Evolutionary conservation across 1,140 invertebrate species (phyloP).

Genomic region (Drosophila gunungcola): DNA sequence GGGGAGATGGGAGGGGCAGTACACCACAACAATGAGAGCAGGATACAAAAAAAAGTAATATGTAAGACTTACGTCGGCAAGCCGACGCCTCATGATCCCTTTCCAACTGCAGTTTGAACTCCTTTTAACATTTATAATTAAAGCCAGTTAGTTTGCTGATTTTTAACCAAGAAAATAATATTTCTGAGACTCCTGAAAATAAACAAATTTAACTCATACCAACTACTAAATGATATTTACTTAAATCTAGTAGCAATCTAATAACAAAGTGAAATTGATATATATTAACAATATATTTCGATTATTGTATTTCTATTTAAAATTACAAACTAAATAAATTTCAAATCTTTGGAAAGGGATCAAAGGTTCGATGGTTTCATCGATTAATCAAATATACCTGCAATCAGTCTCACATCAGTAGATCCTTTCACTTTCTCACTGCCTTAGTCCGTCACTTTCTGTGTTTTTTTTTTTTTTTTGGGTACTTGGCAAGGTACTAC

Average conservation of each 20-base stretch:
- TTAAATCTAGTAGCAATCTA: too few relatives aligned
- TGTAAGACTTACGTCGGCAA: constrained; percentile 12
- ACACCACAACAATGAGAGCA: constrained; percentile 33
- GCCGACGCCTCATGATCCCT: constrained; percentile 9
- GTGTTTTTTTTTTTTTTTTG: background rate
- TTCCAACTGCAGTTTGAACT: background rate
- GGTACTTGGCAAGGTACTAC: constrained; percentile 1
- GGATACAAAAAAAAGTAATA: constrained; percentile 6
- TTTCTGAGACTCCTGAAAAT: too few relatives aligned
- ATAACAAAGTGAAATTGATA: too few relatives aligned
- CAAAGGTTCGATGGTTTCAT: background rate
- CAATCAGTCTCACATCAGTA: background rate
- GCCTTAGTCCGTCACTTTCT: background rate
- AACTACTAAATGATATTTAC: too few relatives aligned
- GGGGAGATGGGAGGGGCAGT: constrained; percentile 12
- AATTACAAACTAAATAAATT: too few relatives aligned
- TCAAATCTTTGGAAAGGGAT: background rate
- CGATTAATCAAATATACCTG: constrained; percentile 17
- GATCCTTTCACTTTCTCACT: background rate
- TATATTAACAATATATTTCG: too few relatives aligned
- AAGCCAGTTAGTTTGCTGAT: too few relatives aligned
- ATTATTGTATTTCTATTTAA: too few relatives aligned
- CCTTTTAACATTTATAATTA: too few relatives aligned
- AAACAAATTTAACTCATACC: too few relatives aligned
- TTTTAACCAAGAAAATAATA: too few relatives aligned